Conservation (phyloP, 2,113 vertebrate genomes). For the Perccottus glenii region DNA sequence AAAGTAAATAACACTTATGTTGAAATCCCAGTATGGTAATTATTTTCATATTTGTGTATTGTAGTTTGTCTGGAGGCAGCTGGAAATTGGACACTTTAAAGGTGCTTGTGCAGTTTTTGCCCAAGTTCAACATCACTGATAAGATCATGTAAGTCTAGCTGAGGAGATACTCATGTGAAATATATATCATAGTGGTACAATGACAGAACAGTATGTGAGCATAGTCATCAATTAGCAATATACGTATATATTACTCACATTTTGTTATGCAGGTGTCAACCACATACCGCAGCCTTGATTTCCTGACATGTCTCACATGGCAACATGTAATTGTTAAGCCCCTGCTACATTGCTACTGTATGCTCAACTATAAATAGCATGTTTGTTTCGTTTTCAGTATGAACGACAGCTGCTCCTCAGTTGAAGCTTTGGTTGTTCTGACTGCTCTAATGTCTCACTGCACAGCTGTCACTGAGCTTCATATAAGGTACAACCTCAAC, state of each 20-base stretch:
- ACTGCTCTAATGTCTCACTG: conserved; percentile 47
- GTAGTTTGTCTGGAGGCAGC: conserved; percentile 64
- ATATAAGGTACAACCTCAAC: conserved; percentile 50
- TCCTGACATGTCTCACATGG: no score
- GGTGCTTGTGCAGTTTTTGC: conserved; percentile 47
- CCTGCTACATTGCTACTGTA: no score
- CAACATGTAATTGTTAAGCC: no score
- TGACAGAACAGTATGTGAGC: no score
- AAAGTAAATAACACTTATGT: neutral
- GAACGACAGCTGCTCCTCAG: conserved; percentile 49
- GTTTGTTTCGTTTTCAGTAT: conserved; percentile 39
- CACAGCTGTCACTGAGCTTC: conserved; percentile 46
- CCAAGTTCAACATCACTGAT: conserved; percentile 42
- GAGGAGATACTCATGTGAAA: no score
- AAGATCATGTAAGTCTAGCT: conserved; percentile 48
- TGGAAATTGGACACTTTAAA: conserved; percentile 49
- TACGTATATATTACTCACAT: no score
- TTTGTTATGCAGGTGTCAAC: no score
- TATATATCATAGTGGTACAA: neutral
- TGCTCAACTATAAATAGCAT: no score
- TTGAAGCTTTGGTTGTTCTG: conserved; percentile 51
- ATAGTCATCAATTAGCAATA: no score
- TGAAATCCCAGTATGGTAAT: neutral
- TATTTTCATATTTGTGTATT: neutral
- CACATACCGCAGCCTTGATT: no score